phyloP scores from a whole-genome alignment of 1,140 invertebrate genomes.

The Polypedilum vanderplanki region DNA sequence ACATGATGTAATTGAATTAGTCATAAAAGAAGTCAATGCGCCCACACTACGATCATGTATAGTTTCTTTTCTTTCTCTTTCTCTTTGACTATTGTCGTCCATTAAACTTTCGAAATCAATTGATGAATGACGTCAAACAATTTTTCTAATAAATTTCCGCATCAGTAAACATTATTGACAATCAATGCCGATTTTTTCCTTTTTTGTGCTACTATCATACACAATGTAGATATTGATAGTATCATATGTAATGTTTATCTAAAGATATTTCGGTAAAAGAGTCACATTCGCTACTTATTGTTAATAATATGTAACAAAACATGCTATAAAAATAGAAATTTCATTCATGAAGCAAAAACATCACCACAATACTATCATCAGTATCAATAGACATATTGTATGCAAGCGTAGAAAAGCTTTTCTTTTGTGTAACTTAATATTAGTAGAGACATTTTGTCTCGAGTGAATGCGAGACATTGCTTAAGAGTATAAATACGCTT shows the following conservation, averaged over 20 bases:
- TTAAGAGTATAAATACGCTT: no score
- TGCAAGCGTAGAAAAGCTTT: not conserved
- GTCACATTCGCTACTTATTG: slow-evolving; percentile 18
- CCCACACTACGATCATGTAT: not conserved
- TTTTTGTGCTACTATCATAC: no score
- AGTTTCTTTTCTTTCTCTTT: not conserved
- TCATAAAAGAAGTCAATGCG: slow-evolving; percentile 3
- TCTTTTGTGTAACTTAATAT: not conserved
- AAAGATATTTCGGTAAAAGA: slow-evolving; percentile 4
- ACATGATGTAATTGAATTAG: slow-evolving; percentile 13
- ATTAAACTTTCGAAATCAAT: not conserved
- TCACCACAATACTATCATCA: not conserved
- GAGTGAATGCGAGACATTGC: no score
- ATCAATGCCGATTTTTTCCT: not conserved
- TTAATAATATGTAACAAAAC: not conserved
- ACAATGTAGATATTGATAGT: not conserved
- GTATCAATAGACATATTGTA: not conserved
- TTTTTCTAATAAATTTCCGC: not conserved
- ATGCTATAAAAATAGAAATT: slow-evolving; percentile 18
- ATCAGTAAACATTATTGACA: slow-evolving; percentile 17
- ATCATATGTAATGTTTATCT: not conserved
- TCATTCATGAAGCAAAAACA: slow-evolving; percentile 19
- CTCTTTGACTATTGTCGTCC: no score
- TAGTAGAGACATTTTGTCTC: slow-evolving; percentile 2
- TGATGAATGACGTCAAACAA: slow-evolving; percentile 10